Conservation (phyloP, 2,888 invertebrate species). For the Muscina levida region DNA sequence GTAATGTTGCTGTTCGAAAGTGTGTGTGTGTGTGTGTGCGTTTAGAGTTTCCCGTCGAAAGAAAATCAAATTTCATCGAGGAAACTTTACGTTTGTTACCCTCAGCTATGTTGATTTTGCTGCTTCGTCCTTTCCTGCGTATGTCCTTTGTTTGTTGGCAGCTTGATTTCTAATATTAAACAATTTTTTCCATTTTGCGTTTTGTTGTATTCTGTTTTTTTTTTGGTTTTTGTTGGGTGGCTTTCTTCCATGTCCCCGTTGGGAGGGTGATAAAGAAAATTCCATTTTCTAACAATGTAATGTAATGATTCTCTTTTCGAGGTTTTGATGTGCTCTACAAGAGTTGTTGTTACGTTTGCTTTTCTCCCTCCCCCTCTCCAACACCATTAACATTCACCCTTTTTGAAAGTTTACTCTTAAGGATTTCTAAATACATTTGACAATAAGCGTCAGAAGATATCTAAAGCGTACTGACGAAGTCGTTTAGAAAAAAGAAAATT, state of each 20-base stretch:
- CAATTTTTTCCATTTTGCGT: slow-evolving; percentile 7
- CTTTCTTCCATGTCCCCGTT: background rate
- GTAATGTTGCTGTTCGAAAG: background rate
- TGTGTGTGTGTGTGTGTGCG: background rate
- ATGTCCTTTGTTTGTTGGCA: background rate
- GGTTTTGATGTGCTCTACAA: slow-evolving; percentile 38
- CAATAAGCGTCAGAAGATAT: slow-evolving; percentile 38
- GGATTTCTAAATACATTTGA: slow-evolving; percentile 29
- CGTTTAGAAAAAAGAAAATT: slow-evolving; percentile 69
- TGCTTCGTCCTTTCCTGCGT: slow-evolving; percentile 4
- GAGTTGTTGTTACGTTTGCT: slow-evolving; percentile 47
- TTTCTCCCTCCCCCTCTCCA: slow-evolving; percentile 28
- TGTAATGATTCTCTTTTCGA: slow-evolving; percentile 48
- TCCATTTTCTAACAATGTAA: slow-evolving; percentile 36
- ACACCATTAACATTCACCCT: slow-evolving; percentile 59
- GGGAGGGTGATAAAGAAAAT: slow-evolving; percentile 19
- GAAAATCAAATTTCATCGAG: slow-evolving; percentile 36
- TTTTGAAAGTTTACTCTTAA: slow-evolving; percentile 33
- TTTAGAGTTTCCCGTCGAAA: slow-evolving; percentile 17
- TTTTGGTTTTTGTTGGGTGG: too few species aligned
- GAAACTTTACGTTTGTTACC: slow-evolving; percentile 29
- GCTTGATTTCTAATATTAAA: slow-evolving; percentile 36
- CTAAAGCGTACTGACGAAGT: slow-evolving; percentile 8
- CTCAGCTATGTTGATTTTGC: slow-evolving; percentile 25
- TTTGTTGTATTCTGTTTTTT: slow-evolving; percentile 25